These are phyloP conservation scores for Herpetotheres cachinnans DNA, from an alignment of 2,113 vertebrate species.

Conservation along the genomic window DNA sequence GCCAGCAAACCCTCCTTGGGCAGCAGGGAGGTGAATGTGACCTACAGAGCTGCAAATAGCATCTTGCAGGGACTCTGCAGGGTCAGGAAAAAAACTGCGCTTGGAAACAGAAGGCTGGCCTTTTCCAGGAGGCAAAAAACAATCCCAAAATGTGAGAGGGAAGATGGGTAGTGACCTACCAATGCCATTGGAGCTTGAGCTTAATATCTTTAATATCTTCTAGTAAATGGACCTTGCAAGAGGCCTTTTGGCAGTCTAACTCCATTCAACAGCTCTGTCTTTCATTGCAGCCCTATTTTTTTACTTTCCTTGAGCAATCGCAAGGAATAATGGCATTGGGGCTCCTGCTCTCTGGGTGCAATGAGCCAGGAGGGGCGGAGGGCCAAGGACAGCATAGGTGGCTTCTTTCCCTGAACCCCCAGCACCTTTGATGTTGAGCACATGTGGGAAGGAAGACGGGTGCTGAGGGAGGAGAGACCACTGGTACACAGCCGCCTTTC, in stretches of 20 bases:
- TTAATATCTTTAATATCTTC: not conserved
- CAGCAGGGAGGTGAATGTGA: not conserved
- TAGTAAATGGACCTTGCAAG: not conserved
- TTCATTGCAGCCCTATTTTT: not conserved
- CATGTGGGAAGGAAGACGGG: not conserved
- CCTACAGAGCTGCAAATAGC: not conserved
- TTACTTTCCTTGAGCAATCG: not conserved
- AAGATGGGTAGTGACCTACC: not conserved
- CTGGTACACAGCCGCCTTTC: not conserved
- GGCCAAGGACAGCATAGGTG: not conserved
- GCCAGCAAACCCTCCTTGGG: not conserved
- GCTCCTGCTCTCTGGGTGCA: not conserved
- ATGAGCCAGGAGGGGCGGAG: not conserved
- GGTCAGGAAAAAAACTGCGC: not conserved
- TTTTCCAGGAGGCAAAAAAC: not conserved
- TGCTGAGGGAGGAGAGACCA: not conserved
- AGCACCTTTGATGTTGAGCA: not conserved
- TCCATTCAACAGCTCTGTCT: not conserved
- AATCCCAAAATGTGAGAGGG: rapidly evolving
- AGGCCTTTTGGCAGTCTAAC: not conserved
- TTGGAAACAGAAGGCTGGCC: not conserved
- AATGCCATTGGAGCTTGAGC: not conserved
- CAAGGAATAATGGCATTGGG: not conserved
- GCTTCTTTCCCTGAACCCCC: not conserved
- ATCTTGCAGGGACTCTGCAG: not conserved